A percentile compares a stretch with the other conserved stretches of the same genome.
These are phyloP conservation scores for Maconellicoccus hirsutus DNA, from an alignment of 1,140 invertebrate genomes.

Conservation along the genomic window DNA sequence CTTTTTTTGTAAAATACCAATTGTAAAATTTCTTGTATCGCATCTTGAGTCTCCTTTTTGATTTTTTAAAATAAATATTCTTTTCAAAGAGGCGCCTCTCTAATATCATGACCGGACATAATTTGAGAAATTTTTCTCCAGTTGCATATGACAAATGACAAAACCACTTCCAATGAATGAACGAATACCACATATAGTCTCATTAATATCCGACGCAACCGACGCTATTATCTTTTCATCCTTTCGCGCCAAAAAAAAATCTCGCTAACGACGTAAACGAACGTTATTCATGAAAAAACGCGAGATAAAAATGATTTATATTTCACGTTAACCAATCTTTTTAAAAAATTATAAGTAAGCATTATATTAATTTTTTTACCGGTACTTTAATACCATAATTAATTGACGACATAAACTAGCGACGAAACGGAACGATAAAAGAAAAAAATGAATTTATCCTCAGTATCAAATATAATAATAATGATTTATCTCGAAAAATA, in stretches of 20 bases:
- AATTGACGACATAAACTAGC: not conserved
- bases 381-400: not conserved
- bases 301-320: conserved; percentile 1
- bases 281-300: not conserved
- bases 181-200: not conserved
- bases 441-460: not conserved
- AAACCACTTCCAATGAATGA: not conserved
- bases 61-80: no score
- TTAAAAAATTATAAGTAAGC: not conserved
- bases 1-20: no score
- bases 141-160: not conserved
- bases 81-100: no score
- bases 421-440: not conserved
- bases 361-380: not conserved
- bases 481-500: not conserved
- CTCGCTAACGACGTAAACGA: conserved; percentile 2
- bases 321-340: not conserved
- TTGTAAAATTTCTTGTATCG: no score
- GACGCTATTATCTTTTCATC: not conserved
- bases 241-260: not conserved
- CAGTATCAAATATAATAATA: not conserved
- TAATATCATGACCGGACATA: no score
- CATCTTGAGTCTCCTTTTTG: no score
- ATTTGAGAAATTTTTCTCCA: no score
- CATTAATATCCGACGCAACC: not conserved